Base-by-base conservation (phyloP, 2,888 invertebrate species). In the Hetaerina titia region DNA sequence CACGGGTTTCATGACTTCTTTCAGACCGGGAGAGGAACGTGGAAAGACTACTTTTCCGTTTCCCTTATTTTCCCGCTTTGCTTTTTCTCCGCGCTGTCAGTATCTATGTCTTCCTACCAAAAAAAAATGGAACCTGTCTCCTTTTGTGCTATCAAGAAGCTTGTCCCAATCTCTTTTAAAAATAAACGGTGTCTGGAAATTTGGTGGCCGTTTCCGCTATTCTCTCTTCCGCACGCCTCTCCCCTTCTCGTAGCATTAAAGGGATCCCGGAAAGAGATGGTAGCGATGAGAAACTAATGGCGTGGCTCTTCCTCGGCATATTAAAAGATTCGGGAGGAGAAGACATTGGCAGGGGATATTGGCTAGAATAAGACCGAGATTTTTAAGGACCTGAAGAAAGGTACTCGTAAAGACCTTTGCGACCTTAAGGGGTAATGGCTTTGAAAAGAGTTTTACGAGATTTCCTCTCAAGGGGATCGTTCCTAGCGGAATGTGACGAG, bases 251-350 rank as follows among this genome's bases (percentile, higher is more conserved):
- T 19, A n/a, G 89, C 57, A 89, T 56, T 57, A n/a, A 88, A 45
- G 57, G 2, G 22, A 57, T 45, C 56, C 57, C 64, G 31, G 45
- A 45, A 90, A 64, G 90, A 90, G 64, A 90, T 63, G 90, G 92
- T 13, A 13, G 56, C 92, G 92, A 92, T 92, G 92, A 92, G 69
- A 92, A 92, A 92, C 74, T 92, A 92, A 92, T 92, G 92, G 92
- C 63, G 31, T 31, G 63, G 90, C 25, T 64, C 31, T 63, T n/a
- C 45, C 22, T n/a, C 15, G 56, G 89, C 56, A 74, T 69, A 92
- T 64, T 22, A 92, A 92, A 92, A 92, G 57, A 19, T 31, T 81
- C 81, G 25, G 81, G 13, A 81, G 81, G 81, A 31, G 81, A 11
- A 13, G 31, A 31, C 25, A 81, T n/a, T 31, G 11, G 13, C 11